Conservation (phyloP, 2,113 vertebrate species). For the Pithys albifrons region DNA sequence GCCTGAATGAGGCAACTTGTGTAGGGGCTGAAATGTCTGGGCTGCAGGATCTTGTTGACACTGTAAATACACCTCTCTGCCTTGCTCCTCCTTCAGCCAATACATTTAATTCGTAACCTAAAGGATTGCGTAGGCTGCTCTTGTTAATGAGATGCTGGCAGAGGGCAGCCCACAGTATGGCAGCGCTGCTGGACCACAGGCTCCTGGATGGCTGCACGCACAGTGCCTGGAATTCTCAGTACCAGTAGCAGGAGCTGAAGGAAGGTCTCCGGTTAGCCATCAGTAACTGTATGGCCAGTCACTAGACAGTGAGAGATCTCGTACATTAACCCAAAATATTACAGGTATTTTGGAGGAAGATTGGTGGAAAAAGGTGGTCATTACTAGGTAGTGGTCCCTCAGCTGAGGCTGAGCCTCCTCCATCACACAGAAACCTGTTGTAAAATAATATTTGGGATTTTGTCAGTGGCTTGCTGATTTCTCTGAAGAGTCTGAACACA, state of each 20-base stretch:
- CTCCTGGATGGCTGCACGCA: rapidly evolving
- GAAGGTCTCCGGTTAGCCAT: background rate
- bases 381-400: background rate
- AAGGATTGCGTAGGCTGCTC: rapidly evolving
- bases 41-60: background rate
- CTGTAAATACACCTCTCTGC: background rate
- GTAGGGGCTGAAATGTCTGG: background rate
- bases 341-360: background rate
- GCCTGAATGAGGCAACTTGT: background rate
- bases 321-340: background rate
- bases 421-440: background rate
- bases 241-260: background rate
- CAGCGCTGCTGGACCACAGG: rapidly evolving
- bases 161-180: background rate
- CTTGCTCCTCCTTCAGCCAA: background rate
- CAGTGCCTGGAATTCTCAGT: rapidly evolving
- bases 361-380: background rate
- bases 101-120: background rate
- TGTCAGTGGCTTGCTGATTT: background rate
- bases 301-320: background rate
- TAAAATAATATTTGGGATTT: background rate
- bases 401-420: background rate
- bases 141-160: rapidly evolving
- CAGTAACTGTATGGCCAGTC: background rate
- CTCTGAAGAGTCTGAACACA: background rate